These are phyloP conservation scores for Rhorus exstirpatorius DNA, from an alignment of 2,888 invertebrate species.

Conservation along the genomic window DNA sequence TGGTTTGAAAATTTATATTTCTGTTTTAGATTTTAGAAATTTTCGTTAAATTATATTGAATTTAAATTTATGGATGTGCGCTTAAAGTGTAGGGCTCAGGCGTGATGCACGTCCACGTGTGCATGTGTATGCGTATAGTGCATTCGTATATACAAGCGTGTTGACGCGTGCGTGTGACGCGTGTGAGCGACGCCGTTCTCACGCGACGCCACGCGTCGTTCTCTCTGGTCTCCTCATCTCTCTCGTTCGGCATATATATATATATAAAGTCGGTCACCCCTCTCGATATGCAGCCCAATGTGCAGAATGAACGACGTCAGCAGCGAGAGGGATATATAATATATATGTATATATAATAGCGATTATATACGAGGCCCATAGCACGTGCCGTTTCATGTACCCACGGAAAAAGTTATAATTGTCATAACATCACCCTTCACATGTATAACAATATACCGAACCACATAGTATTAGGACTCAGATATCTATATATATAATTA, in stretches of 20 bases:
- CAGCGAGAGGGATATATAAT: conserved; percentile 35
- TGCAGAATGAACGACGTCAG: conserved; percentile 53
- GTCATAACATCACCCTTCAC: conserved; percentile 81
- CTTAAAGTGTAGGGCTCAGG: too few relatives aligned
- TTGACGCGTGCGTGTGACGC: conserved; percentile 77
- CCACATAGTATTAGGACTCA: conserved; percentile 7
- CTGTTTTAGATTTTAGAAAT: too few relatives aligned
- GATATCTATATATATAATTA: not conserved
- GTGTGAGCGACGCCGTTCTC: conserved; percentile 85
- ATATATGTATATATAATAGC: conserved; percentile 24
- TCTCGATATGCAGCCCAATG: conserved; percentile 59
- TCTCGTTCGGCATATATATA: conserved; percentile 13
- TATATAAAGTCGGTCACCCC: conserved; percentile 43
- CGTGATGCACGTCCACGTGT: too few relatives aligned
- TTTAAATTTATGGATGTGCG: too few relatives aligned
- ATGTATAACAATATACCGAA: conserved; percentile 26
- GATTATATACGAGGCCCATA: conserved; percentile 55
- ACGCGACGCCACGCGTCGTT: conserved; percentile 82
- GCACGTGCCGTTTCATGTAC: conserved; percentile 80
- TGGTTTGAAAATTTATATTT: too few relatives aligned
- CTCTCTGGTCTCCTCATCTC: conserved; percentile 69
- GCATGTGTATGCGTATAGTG: conserved; percentile 22
- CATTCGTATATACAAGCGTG: conserved; percentile 68
- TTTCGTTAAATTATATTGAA: too few relatives aligned
- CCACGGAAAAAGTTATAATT: conserved; percentile 84